A percentile compares a stretch with the other conserved stretches of the same genome.
Evolutionary conservation across 2,888 invertebrate genomes (phyloP).

Genomic region (Cyclophora albipunctata): DNA sequence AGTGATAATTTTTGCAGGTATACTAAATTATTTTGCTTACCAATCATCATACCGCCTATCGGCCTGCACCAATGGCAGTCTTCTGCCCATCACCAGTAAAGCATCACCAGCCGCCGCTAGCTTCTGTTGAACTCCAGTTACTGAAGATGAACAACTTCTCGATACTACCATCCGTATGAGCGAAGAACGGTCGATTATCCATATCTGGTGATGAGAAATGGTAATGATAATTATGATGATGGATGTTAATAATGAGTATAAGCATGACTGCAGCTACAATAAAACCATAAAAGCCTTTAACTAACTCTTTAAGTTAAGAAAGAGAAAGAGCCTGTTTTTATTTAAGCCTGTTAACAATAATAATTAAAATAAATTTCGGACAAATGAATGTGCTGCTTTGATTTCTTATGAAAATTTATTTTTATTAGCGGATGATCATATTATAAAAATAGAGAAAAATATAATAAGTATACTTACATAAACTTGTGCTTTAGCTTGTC

Average conservation of each 20-base stretch:
- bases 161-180: constrained; percentile 89
- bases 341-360: too few relatives aligned
- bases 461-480: constrained; percentile 75
- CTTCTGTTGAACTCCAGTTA: constrained; percentile 81
- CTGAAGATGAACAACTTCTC: constrained; percentile 80
- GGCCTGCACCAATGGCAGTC: constrained; percentile 55
- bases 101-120: constrained; percentile 82
- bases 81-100: constrained; percentile 83
- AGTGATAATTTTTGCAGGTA: too few relatives aligned
- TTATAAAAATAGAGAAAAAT: too few relatives aligned
- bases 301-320: too few relatives aligned
- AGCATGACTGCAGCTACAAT: neutral
- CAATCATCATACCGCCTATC: constrained; percentile 77
- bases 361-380: too few relatives aligned
- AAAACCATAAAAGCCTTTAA: too few relatives aligned
- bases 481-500: constrained; percentile 84
- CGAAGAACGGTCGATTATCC: constrained; percentile 91
- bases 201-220: constrained; percentile 75
- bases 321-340: too few relatives aligned
- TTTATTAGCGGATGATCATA: too few relatives aligned
- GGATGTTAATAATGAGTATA: too few relatives aligned
- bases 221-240: too few relatives aligned
- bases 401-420: too few relatives aligned
- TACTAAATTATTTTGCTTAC: constrained; percentile 44
- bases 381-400: too few relatives aligned